Percentiles rank a stretch among this genome's conserved stretches.
Evolutionary conservation across 1,140 invertebrate genomes (phyloP).

Genomic region (Drosophila seguyi): DNA sequence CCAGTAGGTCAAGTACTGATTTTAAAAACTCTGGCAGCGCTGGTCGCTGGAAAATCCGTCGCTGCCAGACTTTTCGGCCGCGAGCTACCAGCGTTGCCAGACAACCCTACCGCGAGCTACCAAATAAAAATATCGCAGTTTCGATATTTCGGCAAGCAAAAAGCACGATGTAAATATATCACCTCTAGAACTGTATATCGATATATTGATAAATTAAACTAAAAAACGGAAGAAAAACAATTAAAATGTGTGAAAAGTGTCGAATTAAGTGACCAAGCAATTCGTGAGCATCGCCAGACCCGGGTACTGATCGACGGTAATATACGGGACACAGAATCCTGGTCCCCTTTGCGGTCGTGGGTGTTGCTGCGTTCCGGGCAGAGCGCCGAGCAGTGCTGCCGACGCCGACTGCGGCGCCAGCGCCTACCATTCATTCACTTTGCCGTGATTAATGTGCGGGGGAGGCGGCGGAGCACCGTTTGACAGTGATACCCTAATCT

Average conservation of each 20-base stretch:
- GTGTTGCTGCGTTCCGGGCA: slow-evolving; percentile 41
- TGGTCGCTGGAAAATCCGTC: too few species aligned
- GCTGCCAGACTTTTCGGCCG: too few species aligned
- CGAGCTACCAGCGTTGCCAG: too few species aligned
- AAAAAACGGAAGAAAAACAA: slow-evolving; percentile 36
- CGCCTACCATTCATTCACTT: slow-evolving; percentile 47
- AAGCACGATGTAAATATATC: too few species aligned
- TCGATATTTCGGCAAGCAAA: too few species aligned
- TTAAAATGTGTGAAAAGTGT: slow-evolving; percentile 45
- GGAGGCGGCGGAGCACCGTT: slow-evolving; percentile 15
- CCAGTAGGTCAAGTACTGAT: too few species aligned
- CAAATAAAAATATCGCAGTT: too few species aligned
- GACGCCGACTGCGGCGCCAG: slow-evolving; percentile 28
- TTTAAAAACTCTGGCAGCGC: too few species aligned
- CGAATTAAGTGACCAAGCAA: slow-evolving; percentile 6
- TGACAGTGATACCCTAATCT: slow-evolving; percentile 41
- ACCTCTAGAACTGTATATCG: too few species aligned
- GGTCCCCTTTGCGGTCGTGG: slow-evolving; percentile 22
- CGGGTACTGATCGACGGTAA: background rate
- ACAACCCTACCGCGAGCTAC: too few species aligned
- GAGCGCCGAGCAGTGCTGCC: slow-evolving; percentile 31
- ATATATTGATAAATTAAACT: slow-evolving; percentile 12
- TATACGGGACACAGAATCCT: background rate
- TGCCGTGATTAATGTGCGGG: slow-evolving; percentile 51
- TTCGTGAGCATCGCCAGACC: background rate